phyloP scores from a whole-genome alignment of 2,113 vertebrate genomes.

The Struthio camelus region DNA sequence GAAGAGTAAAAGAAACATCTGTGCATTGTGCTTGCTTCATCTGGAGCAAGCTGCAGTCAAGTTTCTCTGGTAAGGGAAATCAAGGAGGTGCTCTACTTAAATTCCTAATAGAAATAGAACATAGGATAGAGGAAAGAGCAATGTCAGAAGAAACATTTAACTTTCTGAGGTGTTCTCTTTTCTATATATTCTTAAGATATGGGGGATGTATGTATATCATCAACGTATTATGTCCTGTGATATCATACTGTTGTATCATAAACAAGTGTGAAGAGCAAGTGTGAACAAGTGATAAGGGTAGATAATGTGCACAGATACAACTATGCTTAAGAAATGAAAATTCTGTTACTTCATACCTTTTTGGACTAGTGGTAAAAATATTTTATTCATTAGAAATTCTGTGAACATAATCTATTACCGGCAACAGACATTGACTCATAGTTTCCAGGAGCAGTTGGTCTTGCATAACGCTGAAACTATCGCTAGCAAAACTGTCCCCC shows the following conservation, averaged over 20 bases:
- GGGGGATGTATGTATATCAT: neutral
- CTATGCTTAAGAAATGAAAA: neutral
- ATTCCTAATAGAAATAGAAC: neutral
- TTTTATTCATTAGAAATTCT: neutral
- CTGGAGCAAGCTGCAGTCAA: neutral
- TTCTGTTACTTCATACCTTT: neutral
- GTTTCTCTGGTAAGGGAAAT: neutral
- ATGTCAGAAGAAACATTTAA: neutral
- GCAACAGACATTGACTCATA: neutral
- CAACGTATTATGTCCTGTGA: neutral
- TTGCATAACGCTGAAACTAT: constrained; percentile 12
- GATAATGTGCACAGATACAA: neutral
- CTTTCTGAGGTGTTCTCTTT: neutral
- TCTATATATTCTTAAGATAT: neutral
- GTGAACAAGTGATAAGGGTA: neutral
- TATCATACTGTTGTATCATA: neutral
- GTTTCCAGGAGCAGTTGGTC: neutral
- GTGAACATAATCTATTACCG: neutral
- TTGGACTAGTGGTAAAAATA: neutral
- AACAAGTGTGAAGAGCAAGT: neutral
- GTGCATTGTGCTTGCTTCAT: neutral
- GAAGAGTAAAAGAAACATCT: neutral
- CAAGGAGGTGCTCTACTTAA: neutral
- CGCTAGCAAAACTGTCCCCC: neutral
- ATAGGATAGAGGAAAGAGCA: neutral